Evolutionary conservation across 2,113 vertebrate species (phyloP), one percentile per base, ranked within the genome.

Genomic region (Ornithorhynchus anatinus): DNA sequence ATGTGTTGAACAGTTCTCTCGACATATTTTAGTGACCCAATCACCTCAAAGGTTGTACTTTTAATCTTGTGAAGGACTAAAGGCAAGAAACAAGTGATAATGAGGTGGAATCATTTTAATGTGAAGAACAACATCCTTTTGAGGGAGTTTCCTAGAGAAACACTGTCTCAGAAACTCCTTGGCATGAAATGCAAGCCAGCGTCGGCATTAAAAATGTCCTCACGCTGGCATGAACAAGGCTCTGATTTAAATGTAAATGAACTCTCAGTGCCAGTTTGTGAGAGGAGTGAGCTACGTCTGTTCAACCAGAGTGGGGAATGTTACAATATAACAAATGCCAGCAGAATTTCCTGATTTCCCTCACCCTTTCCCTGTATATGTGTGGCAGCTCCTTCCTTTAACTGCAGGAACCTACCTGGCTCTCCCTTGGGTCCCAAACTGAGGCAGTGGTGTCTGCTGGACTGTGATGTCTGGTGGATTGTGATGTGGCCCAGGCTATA

Each of bases 221-320:
- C 93, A 88, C 76, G 90, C 93, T 93, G 92, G 91, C 92, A 91
- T 89, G 89, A 90, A 91, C 89, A 91, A 92, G 91, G 86, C 91
- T 91, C 90, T 88, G 91, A 91, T 90, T 91, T 91, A 92, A 92
- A 93, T 90, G 91, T 89, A 92, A 92, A 93, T 91, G 89, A 92
- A 92, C 84, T 91, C 81, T 86, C 86, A 57, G 86, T 92, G 92
- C 92, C 93, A 94, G 91, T 89, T 89, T 93, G 92, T 90, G 84
- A 91, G 73, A 76, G 88, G 89, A 93, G 90, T 89, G 90, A 89
- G 90, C 91, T 85, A 71, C 90, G 90, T 92, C 90, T 92, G 91
- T 90, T 92, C 90, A 92, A 89, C 72, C 89, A 89, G 91, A 91
- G 83, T 86, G 88, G 80, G 81, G 84, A 90, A 90, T 76, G 83